phyloP scores from a whole-genome alignment of 37 sponge, comb jelly and placozoan species.

The Beroe ovata region DNA sequence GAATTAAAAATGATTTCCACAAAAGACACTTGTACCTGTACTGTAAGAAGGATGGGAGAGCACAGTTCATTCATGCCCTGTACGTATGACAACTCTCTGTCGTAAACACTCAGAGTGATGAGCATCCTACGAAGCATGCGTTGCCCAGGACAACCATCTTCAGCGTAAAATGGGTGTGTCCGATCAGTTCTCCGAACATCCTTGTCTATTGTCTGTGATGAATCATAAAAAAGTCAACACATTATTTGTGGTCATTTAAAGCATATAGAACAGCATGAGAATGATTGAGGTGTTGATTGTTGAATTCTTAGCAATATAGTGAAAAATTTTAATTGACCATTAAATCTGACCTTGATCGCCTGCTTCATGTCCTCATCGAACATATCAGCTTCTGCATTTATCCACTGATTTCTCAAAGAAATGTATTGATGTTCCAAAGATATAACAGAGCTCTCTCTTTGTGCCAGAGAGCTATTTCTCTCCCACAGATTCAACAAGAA shows the following conservation, averaged over 20 bases:
- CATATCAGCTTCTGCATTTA: constrained; percentile 11
- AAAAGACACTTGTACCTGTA: constrained; percentile 18
- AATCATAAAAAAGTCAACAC: no score
- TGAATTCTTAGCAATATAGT: no score
- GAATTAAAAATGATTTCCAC: neutral
- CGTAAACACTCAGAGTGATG: constrained; percentile 33
- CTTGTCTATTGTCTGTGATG: constrained; percentile 25
- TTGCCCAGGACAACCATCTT: neutral
- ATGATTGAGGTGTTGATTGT: no score
- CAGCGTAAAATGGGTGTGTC: constrained; percentile 2
- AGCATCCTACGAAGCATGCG: constrained; percentile 35
- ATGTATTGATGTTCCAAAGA: neutral
- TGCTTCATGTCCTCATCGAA: constrained; percentile 49
- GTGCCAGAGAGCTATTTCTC: neutral
- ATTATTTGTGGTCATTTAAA: no score
- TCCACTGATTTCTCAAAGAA: constrained; percentile 23
- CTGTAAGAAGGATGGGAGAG: constrained; percentile 22
- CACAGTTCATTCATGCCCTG: constrained; percentile 50
- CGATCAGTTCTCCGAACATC: constrained; percentile 45
- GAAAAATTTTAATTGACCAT: no score
- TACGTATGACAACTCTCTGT: constrained; percentile 10
- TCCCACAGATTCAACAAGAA: constrained; percentile 9
- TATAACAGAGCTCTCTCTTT: neutral
- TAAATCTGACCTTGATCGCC: constrained; percentile 39
- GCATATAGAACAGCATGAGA: neutral